These are phyloP conservation scores for Lepisosteus oculatus DNA, from an alignment of 2,113 vertebrate species.

Conservation along the genomic window DNA sequence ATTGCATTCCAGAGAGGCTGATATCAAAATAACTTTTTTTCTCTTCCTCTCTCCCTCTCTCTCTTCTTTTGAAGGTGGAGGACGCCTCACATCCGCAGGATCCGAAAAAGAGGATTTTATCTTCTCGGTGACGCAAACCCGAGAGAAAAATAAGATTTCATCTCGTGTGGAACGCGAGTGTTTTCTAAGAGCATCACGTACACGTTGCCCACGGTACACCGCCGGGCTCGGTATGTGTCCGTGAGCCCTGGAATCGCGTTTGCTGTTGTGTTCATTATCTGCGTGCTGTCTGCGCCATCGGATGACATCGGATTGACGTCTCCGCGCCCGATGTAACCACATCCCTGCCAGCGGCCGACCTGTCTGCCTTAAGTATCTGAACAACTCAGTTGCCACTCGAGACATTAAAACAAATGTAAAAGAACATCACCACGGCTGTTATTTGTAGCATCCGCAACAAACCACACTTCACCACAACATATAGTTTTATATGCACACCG, in stretches of 20 bases:
- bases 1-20: too few relatives aligned
- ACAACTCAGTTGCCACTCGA: too few relatives aligned
- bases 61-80: too few relatives aligned
- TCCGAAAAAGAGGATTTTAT: too few relatives aligned
- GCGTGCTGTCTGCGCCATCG: constrained; percentile 24
- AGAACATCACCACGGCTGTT: too few relatives aligned
- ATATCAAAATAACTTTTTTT: too few relatives aligned
- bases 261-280: constrained; percentile 17
- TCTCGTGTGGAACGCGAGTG: not conserved
- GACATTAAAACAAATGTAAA: too few relatives aligned
- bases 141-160: constrained; percentile 10
- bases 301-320: constrained; percentile 33
- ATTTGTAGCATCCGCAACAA: too few relatives aligned
- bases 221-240: not conserved
- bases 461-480: too few relatives aligned
- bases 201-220: constrained; percentile 7
- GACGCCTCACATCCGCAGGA: too few relatives aligned
- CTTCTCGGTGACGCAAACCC: not conserved
- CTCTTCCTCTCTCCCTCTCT: too few relatives aligned
- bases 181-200: not conserved
- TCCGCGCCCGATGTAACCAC: constrained; percentile 28
- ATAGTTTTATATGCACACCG: too few relatives aligned
- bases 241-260: constrained; percentile 7
- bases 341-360: constrained; percentile 29
- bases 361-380: constrained; percentile 20